Percentiles rank a stretch among this genome's conserved stretches.
Evolutionary conservation across 2,888 invertebrate species (phyloP).

Genomic region (Lissonota sp.): DNA sequence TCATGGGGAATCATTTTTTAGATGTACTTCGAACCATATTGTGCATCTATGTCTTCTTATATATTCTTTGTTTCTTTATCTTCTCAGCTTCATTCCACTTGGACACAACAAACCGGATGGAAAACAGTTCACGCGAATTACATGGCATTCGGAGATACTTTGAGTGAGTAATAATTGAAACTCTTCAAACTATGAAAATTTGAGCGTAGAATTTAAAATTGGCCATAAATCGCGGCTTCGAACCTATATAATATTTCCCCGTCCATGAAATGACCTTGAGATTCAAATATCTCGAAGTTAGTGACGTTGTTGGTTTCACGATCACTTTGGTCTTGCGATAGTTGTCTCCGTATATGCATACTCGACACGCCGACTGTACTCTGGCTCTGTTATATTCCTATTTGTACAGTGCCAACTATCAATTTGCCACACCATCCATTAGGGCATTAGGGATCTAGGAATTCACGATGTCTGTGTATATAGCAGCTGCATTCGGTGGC

Average conservation of each 20-base stretch:
- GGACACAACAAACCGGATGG: too few species aligned
- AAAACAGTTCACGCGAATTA: too few species aligned
- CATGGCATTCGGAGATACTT: too few species aligned
- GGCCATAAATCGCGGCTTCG: too few species aligned
- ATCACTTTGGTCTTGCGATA: neutral
- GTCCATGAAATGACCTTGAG: too few species aligned
- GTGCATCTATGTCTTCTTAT: constrained; percentile 9
- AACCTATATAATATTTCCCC: too few species aligned
- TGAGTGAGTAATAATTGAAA: too few species aligned
- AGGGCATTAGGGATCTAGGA: constrained; percentile 74
- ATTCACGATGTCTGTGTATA: constrained; percentile 41
- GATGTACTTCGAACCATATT: constrained; percentile 4
- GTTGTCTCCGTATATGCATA: neutral
- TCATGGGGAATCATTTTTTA: constrained; percentile 28
- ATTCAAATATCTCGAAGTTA: too few species aligned
- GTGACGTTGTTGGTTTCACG: neutral
- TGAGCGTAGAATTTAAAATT: too few species aligned
- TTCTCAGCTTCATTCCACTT: too few species aligned
- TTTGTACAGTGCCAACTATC: constrained; percentile 76
- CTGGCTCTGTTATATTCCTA: constrained; percentile 72
- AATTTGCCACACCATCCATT: constrained; percentile 78
- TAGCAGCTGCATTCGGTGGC: constrained; percentile 46
- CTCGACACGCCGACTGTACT: neutral
- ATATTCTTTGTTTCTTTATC: neutral
- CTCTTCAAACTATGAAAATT: too few species aligned